Conservation (phyloP, 1,140 invertebrate genomes). For the Frieseomelitta varia region DNA sequence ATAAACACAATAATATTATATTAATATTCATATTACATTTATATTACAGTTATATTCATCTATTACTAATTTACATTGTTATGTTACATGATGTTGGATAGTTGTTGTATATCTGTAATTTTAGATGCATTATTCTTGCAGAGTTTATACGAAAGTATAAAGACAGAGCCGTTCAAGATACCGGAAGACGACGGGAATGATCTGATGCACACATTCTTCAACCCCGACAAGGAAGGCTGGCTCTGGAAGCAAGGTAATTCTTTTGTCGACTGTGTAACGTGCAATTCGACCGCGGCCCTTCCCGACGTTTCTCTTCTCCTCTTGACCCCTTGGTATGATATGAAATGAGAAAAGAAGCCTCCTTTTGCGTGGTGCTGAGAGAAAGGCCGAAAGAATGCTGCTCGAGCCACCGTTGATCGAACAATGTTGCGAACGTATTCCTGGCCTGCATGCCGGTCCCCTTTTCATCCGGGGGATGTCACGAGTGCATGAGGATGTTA, state of each 20-base stretch:
- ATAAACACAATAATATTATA: too few relatives aligned
- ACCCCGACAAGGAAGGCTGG: slow-evolving; percentile 99
- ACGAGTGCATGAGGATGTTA: slow-evolving; percentile 30
- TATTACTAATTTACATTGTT: too few relatives aligned
- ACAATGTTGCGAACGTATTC: slow-evolving; percentile 6
- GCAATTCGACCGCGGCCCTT: background rate
- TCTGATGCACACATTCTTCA: slow-evolving; percentile 99
- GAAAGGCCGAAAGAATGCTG: slow-evolving; percentile 15
- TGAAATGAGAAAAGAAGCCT: slow-evolving; percentile 6
- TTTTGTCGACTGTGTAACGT: background rate
- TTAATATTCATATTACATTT: too few relatives aligned
- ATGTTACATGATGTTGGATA: too few relatives aligned
- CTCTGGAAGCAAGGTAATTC: slow-evolving; percentile 97
- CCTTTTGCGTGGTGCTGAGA: slow-evolving; percentile 15
- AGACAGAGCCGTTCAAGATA: slow-evolving; percentile 99
- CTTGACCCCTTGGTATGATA: slow-evolving; percentile 25
- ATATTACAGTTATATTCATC: too few relatives aligned
- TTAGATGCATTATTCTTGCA: slow-evolving; percentile 74
- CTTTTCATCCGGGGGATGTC: background rate
- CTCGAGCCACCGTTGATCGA: background rate
- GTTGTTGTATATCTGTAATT: too few relatives aligned
- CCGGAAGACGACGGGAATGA: slow-evolving; percentile 99
- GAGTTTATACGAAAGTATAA: slow-evolving; percentile 99
- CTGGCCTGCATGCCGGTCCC: background rate
- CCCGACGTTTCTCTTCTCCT: slow-evolving; percentile 6